phyloP scores from a whole-genome alignment of 2,113 vertebrate species.

The cattle (Bos taurus) region DNA sequence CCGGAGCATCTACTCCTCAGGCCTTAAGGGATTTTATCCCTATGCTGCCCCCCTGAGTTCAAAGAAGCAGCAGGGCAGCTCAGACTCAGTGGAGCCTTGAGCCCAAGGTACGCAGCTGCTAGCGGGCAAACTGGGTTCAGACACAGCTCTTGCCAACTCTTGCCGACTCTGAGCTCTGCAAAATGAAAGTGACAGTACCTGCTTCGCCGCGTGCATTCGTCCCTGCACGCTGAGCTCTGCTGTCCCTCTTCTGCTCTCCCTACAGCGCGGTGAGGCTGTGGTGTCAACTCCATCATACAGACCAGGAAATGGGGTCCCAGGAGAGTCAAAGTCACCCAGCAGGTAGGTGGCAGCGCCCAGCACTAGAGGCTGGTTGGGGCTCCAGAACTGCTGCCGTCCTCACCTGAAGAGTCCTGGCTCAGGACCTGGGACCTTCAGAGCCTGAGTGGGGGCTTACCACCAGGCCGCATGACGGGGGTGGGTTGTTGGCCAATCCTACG shows the following conservation, averaged over 20 bases:
- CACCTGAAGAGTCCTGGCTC: not conserved
- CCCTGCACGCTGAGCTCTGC: not conserved
- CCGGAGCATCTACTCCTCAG: not conserved
- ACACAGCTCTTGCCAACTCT: not conserved
- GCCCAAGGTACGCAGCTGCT: not conserved
- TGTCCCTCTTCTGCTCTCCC: not conserved
- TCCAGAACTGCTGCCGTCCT: not conserved
- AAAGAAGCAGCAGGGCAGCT: not conserved
- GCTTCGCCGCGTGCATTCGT: fast-evolving
- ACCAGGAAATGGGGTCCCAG: not conserved
- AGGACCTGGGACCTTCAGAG: not conserved
- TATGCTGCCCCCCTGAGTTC: not conserved
- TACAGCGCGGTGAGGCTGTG: fast-evolving
- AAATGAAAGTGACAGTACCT: not conserved
- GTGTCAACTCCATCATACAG: not conserved
- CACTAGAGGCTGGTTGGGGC: not conserved
- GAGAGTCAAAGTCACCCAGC: not conserved
- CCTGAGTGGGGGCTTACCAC: not conserved
- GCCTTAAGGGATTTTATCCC: not conserved
- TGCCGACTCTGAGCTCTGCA: not conserved
- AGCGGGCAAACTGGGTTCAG: not conserved
- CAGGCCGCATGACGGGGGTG: fast-evolving
- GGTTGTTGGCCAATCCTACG: fast-evolving
- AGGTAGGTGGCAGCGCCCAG: not conserved
- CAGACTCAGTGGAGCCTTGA: not conserved